Conservation (phyloP, 2,113 vertebrate genomes). For the Lycocorax pyrrhopterus region DNA sequence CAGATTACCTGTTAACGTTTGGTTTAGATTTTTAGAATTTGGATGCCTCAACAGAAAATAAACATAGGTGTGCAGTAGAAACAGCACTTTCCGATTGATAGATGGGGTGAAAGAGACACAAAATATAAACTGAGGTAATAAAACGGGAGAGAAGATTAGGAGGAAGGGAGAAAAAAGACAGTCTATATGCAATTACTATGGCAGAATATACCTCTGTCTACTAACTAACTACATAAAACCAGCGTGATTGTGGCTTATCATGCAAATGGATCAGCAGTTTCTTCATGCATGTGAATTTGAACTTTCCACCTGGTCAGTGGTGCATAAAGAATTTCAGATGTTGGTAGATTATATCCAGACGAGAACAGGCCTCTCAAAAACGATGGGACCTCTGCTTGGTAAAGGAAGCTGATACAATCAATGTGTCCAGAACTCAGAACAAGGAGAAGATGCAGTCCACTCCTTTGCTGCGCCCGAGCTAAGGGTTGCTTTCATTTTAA, state of each 20-base stretch:
- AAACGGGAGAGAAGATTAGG: background rate
- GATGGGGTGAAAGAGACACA: background rate
- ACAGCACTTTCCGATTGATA: background rate
- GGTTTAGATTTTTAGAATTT: background rate
- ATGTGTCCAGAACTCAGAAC: background rate
- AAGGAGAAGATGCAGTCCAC: background rate
- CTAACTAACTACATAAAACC: background rate
- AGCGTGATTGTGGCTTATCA: background rate
- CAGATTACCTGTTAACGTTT: slow-evolving; percentile 39
- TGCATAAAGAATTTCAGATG: background rate
- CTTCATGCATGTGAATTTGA: background rate
- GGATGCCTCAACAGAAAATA: background rate
- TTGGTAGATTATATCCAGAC: background rate
- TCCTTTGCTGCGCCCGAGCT: fast-evolving
- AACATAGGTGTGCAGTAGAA: background rate
- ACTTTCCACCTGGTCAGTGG: background rate
- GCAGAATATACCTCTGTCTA: background rate
- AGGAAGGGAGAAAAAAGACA: background rate
- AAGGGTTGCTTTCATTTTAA: background rate
- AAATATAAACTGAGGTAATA: background rate
- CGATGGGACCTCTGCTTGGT: background rate
- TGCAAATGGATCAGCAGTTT: background rate
- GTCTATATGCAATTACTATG: background rate
- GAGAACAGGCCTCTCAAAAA: background rate
- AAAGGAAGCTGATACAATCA: background rate